These are phyloP conservation scores for Chaetura pelagica DNA, from an alignment of 2,113 vertebrate genomes.

Conservation along the genomic window DNA sequence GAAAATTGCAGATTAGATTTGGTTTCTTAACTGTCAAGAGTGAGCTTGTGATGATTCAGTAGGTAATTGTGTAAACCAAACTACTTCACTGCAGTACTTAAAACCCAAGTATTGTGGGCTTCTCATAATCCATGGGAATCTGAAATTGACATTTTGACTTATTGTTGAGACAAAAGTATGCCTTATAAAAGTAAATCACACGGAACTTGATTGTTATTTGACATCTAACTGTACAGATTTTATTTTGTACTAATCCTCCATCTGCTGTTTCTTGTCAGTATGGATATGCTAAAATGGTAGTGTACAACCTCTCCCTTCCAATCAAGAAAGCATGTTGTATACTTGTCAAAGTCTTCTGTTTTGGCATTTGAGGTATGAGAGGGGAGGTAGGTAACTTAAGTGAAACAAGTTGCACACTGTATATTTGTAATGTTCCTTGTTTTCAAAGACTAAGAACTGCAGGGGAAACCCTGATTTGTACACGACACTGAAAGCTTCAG, in stretches of 20 bases:
- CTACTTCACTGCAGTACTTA: conserved; percentile 13
- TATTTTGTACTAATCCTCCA: conserved; percentile 45
- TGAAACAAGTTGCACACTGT: background rate
- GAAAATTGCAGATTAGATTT: background rate
- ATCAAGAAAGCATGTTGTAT: background rate
- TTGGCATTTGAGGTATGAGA: background rate
- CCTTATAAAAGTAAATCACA: conserved; percentile 19
- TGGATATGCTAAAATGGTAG: conserved; percentile 18
- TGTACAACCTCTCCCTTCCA: background rate
- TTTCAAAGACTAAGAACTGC: background rate
- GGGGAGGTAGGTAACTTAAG: background rate
- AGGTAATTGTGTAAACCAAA: conserved; percentile 8
- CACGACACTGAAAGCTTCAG: background rate
- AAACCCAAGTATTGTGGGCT: background rate
- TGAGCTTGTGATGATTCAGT: conserved; percentile 5
- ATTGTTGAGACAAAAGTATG: conserved; percentile 10
- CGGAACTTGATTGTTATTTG: conserved; percentile 17
- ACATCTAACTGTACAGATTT: conserved; percentile 40
- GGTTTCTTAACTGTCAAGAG: background rate
- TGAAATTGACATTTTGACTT: background rate
- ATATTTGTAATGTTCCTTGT: background rate
- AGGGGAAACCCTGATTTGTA: background rate
- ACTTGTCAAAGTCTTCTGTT: background rate
- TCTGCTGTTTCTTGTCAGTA: conserved; percentile 35
- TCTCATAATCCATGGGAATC: background rate